Evolutionary conservation across 2,888 invertebrate species (phyloP).

Genomic region (Saturnia japonica): DNA sequence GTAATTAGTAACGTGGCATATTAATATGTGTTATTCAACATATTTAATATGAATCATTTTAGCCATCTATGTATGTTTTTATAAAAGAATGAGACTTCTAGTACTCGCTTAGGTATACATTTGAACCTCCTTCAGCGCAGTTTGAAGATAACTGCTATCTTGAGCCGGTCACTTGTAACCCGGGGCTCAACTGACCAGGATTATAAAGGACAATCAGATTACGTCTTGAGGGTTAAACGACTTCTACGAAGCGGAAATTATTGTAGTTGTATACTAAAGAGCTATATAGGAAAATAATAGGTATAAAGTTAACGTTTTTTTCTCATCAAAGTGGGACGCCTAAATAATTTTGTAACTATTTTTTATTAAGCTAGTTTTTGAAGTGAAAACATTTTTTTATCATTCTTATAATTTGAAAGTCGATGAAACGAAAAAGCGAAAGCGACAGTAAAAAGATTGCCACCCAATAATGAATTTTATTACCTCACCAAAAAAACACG

Average conservation of each 20-base stretch:
- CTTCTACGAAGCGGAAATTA: background rate
- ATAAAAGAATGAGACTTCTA: background rate
- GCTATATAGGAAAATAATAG: background rate
- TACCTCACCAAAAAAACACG: too few relatives aligned
- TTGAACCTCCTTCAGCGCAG: slow-evolving; percentile 3
- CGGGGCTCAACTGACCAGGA: slow-evolving; percentile 20
- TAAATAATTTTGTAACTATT: too few relatives aligned
- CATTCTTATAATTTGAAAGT: too few relatives aligned
- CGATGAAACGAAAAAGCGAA: too few relatives aligned
- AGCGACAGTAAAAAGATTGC: too few relatives aligned
- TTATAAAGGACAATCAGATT: slow-evolving; percentile 16
- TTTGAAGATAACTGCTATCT: slow-evolving; percentile 11
- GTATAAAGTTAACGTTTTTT: too few relatives aligned
- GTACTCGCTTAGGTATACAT: background rate
- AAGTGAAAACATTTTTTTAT: too few relatives aligned
- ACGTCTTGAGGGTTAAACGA: slow-evolving; percentile 9
- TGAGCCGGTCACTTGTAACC: slow-evolving; percentile 13
- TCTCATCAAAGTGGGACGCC: too few relatives aligned
- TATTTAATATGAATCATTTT: background rate
- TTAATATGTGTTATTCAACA: background rate
- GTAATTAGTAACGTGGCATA: background rate
- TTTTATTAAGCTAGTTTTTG: too few relatives aligned
- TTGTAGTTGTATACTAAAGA: background rate
- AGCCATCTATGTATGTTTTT: background rate
- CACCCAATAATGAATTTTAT: too few relatives aligned